A percentile compares a stretch with the other conserved stretches of the same genome.
Conservation (phyloP, 2,113 vertebrate genomes). For the Jacana jacana region DNA sequence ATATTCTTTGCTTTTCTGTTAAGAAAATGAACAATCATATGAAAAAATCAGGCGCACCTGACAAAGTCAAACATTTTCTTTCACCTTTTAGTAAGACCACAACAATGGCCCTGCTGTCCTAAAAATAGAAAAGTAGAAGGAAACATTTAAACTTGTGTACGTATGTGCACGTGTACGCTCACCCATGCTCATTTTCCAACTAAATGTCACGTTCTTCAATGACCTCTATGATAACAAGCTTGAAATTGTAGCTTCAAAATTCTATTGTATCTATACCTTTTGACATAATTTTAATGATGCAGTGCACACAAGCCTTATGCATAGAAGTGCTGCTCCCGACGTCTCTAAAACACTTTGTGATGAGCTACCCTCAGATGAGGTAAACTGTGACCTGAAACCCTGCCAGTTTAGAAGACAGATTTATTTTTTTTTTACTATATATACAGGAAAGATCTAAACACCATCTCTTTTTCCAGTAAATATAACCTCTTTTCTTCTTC, state of each 20-base stretch:
- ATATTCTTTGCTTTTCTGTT: neutral
- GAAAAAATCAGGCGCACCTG: neutral
- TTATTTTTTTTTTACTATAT: neutral
- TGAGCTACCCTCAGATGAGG: neutral
- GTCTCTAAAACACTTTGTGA: neutral
- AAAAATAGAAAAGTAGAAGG: neutral
- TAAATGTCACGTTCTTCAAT: neutral
- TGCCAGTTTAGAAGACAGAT: neutral
- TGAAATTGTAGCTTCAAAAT: neutral
- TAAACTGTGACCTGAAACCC: neutral
- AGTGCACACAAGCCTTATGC: neutral
- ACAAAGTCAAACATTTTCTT: neutral
- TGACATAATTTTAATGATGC: neutral
- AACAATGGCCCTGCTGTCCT: neutral
- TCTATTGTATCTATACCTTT: neutral
- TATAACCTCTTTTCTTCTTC: neutral
- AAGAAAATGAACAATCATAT: neutral
- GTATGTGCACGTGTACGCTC: neutral
- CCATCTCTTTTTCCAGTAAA: neutral
- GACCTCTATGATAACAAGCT: slow-evolving; percentile 15
- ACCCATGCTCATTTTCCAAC: neutral
- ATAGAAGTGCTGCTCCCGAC: neutral
- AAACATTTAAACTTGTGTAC: neutral
- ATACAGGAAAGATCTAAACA: neutral
- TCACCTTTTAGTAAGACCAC: neutral